Conservation (phyloP, 2,797 vertebrate species). For the Schizopygopsis pylzovi region DNA sequence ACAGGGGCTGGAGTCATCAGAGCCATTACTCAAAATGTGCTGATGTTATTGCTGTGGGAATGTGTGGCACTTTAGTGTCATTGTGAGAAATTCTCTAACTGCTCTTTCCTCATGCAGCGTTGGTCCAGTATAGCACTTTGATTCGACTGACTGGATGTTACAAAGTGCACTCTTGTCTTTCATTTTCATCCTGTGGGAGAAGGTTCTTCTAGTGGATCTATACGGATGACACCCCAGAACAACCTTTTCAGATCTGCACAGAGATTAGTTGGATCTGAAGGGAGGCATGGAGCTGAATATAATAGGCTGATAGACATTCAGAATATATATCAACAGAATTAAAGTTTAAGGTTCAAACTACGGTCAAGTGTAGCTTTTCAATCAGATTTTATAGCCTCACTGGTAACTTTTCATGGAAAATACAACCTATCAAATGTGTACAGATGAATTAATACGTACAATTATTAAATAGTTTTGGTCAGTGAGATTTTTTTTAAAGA, state of each 20-base stretch:
- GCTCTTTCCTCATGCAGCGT: conserved; percentile 10
- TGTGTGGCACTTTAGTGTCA: conserved; percentile 34
- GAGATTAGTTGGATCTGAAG: conserved; percentile 2
- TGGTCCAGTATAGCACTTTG: neutral
- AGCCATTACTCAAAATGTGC: conserved; percentile 22
- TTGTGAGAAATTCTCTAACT: conserved; percentile 24
- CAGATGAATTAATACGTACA: neutral
- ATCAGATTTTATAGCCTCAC: neutral
- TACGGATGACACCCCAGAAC: conserved; percentile 2
- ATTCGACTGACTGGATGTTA: conserved; percentile 22
- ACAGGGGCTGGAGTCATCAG: conserved; percentile 8
- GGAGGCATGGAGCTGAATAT: conserved; percentile 31
- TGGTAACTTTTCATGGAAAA: neutral
- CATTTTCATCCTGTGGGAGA: conserved; percentile 24
- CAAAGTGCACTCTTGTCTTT: conserved; percentile 20
- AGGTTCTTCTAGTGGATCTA: conserved; percentile 2
- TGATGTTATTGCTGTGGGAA: conserved; percentile 43
- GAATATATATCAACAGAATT: neutral
- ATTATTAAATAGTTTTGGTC: neutral
- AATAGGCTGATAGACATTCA: neutral
- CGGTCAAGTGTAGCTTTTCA: conserved; percentile 2
- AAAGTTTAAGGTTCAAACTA: conserved; percentile 13
- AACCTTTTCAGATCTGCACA: conserved; percentile 23
- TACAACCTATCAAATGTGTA: neutral
- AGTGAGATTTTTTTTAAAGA: neutral